These are phyloP conservation scores for Bombus terrestris DNA, from an alignment of 1,140 invertebrate species.

Conservation along the genomic window DNA sequence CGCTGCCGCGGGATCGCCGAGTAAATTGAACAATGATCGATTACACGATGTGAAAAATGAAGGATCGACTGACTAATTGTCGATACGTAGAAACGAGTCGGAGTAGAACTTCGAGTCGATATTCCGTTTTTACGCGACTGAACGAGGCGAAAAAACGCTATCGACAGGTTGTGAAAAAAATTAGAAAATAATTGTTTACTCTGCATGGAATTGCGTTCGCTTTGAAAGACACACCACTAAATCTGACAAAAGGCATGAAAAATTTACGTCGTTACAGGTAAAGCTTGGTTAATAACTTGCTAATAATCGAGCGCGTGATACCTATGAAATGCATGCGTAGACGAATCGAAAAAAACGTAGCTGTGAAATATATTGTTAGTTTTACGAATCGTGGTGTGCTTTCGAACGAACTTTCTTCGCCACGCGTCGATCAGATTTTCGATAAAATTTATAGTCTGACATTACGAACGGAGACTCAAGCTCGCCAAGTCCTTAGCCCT, in stretches of 20 bases:
- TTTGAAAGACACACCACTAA: too few relatives aligned
- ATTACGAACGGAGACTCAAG: background rate
- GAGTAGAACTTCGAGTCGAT: slow-evolving; percentile 25
- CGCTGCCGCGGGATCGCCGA: slow-evolving; percentile 40
- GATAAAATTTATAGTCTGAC: background rate
- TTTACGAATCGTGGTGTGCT: background rate
- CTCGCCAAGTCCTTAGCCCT: background rate
- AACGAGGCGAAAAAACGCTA: slow-evolving; percentile 4
- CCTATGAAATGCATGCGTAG: background rate
- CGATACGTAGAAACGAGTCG: slow-evolving; percentile 48
- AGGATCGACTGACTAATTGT: slow-evolving; percentile 61
- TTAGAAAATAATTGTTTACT: slow-evolving; percentile 43
- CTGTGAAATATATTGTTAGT: background rate
- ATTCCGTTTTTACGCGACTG: slow-evolving; percentile 41
- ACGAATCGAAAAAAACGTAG: background rate
- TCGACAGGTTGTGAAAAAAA: slow-evolving; percentile 28
- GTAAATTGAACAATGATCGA: slow-evolving; percentile 73
- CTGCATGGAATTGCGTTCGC: too few relatives aligned
- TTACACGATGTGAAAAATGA: slow-evolving; percentile 66
- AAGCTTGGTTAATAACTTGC: too few relatives aligned
- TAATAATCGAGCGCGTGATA: too few relatives aligned
- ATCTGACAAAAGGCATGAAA: background rate
- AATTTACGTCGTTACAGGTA: background rate
- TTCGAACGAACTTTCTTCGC: background rate
- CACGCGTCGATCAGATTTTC: background rate